Base-by-base conservation (phyloP, 2,113 vertebrate genomes). In the Serinus canaria region DNA sequence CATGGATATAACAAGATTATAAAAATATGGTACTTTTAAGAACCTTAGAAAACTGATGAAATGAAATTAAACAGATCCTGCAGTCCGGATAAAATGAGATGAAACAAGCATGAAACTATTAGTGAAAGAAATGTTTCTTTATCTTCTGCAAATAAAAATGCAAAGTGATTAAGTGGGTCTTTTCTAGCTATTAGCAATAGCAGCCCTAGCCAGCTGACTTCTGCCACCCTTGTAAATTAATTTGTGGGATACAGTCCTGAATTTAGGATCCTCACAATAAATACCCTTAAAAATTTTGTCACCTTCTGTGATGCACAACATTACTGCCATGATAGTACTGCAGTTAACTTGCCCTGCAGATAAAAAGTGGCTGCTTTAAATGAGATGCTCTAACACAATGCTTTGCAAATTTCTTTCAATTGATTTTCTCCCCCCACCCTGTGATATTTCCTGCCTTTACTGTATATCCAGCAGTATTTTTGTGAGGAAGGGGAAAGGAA, bases 21-120 rank as follows among this genome's bases (percentile, higher is more conserved):
- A 85, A 96, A 96, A 96, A 96, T 96, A 95, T 94, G 92, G 79
- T 95, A 92, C 90, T 97, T 94, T 87, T 88, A 81, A 96, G 90
- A 93, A 80, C 93, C 85, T 90, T 87, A 90, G 82, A 92, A 96
- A 94, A 94, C 63, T 22, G 88, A 81, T 86, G 35, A 90, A 96
- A 95, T 96, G 72, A 92, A 94, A 96, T 96, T 90, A 96, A 93
- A 96, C 56, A 94, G 90, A 91, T 92, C 92, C 53, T 88, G 82
- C 82, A 78, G n/a, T 46, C 85, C 0, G 2, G 76, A 87, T 90
- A 63, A 95, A 96, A 95, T 83, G 63, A 94, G 72, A 95, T 94
- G 92, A 89, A 97, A 82, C 74, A 85, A 87, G 74, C 84, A 80
- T 74, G 82, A 86, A 95, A 91, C 91, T 95, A 85, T 95, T 90